These are phyloP conservation scores for Pseudolaguvia tuberculata DNA, from an alignment of 2,113 vertebrate genomes.

Conservation along the genomic window DNA sequence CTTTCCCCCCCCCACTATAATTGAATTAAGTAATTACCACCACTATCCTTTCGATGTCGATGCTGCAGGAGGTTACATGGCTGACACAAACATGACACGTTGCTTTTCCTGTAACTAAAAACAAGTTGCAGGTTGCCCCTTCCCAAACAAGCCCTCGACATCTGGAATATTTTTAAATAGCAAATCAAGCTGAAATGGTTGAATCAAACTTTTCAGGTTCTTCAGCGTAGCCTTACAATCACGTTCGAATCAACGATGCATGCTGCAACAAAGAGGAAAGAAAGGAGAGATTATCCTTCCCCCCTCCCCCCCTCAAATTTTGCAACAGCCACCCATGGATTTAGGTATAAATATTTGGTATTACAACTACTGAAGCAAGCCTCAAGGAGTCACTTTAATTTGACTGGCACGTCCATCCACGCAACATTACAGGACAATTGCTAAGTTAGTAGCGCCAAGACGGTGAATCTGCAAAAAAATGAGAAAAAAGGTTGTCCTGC, in stretches of 20 bases:
- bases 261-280: constrained; percentile 32
- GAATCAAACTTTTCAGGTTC: constrained; percentile 34
- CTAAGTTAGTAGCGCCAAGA: constrained; percentile 53
- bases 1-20: neutral
- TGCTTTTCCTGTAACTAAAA: constrained; percentile 42
- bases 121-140: constrained; percentile 20
- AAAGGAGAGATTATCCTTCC: constrained; percentile 53
- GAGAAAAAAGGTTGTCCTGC: constrained; percentile 58
- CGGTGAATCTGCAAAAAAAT: constrained; percentile 60
- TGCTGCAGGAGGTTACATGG: neutral
- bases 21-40: constrained; percentile 29
- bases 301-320: constrained; percentile 32
- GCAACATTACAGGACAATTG: constrained; percentile 51
- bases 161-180: neutral
- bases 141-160: constrained; percentile 15
- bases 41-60: constrained; percentile 9
- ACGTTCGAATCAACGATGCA: constrained; percentile 2
- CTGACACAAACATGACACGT: neutral
- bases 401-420: constrained; percentile 44
- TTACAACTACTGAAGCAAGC: constrained; percentile 31
- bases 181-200: neutral
- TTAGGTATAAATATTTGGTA: neutral
- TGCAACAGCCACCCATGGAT: constrained; percentile 14
- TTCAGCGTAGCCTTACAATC: constrained; percentile 12
- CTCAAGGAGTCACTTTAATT: neutral